Evolutionary conservation across 2,888 invertebrate species (phyloP).

Genomic region (Trilocha varians): DNA sequence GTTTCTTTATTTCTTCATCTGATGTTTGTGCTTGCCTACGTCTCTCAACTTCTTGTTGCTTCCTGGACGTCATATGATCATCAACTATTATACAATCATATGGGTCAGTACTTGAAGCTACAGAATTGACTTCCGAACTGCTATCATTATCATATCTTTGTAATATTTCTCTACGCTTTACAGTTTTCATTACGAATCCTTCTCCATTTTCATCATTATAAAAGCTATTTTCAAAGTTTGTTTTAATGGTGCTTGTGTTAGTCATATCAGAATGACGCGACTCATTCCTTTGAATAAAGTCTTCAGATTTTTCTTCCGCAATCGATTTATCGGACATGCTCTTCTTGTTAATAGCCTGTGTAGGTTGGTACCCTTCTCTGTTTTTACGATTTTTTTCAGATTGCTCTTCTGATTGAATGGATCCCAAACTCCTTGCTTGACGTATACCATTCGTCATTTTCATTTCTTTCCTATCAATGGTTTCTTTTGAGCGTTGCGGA

Average conservation of each 20-base stretch:
- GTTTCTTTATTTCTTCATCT: constrained; percentile 54
- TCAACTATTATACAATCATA: constrained; percentile 89
- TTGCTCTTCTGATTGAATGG: constrained; percentile 58
- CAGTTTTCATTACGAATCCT: constrained; percentile 79
- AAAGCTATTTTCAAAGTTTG: constrained; percentile 77
- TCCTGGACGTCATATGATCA: constrained; percentile 77
- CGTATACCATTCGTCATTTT: constrained; percentile 57
- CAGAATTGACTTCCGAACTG: constrained; percentile 77
- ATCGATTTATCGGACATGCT: constrained; percentile 61
- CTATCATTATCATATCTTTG: constrained; percentile 79
- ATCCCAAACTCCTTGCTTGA: constrained; percentile 62
- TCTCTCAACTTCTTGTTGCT: constrained; percentile 63
- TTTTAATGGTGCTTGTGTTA: constrained; percentile 67
- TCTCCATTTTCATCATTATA: constrained; percentile 78
- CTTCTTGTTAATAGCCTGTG: constrained; percentile 49
- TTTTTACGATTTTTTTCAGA: constrained; percentile 40
- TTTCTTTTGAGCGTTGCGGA: constrained; percentile 48
- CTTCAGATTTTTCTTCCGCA: constrained; percentile 58
- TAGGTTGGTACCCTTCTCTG: constrained; percentile 40
- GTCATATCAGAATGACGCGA: constrained; percentile 63
- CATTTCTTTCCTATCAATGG: constrained; percentile 61
- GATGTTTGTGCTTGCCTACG: constrained; percentile 53
- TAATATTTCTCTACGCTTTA: constrained; percentile 80
- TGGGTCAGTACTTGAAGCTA: constrained; percentile 80
- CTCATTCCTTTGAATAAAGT: constrained; percentile 54